Conservation (phyloP, 2,797 vertebrate genomes). For the Urocyon cinereoargenteus region DNA sequence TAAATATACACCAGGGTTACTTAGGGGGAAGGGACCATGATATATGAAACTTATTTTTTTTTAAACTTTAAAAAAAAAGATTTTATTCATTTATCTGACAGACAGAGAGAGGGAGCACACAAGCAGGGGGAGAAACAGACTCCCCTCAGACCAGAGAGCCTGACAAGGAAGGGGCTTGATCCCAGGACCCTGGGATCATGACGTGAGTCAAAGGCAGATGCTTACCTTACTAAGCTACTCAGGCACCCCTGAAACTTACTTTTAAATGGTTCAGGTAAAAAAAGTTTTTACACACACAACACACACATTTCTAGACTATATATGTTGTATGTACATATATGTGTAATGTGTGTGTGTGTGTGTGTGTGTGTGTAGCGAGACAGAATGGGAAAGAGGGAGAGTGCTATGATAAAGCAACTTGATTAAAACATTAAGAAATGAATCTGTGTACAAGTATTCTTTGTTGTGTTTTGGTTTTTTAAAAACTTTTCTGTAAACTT, state of each 20-base stretch:
- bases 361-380: background rate
- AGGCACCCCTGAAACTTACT: background rate
- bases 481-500: background rate
- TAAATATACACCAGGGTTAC: slow-evolving; percentile 15
- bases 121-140: too few species aligned
- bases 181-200: too few species aligned
- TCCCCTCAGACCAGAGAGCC: too few species aligned
- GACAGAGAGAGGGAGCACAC: too few species aligned
- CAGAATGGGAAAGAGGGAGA: background rate
- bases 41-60: background rate
- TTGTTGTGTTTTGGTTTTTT: background rate
- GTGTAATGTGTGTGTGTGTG: too few species aligned
- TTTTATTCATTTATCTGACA: too few species aligned
- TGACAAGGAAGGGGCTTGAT: too few species aligned
- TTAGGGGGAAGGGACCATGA: background rate
- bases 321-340: background rate
- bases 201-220: too few species aligned
- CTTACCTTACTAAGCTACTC: too few species aligned
- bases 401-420: background rate
- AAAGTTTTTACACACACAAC: background rate
- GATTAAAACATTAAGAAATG: slow-evolving; percentile 4
- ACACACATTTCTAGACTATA: background rate
- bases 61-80: too few species aligned
- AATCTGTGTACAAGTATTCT: background rate
- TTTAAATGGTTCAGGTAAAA: slow-evolving; percentile 6